A percentile compares a stretch with the other conserved stretches of the same genome.
These are phyloP conservation scores for Drosophila pandora DNA, from an alignment of 1,140 invertebrate species.

Conservation along the genomic window DNA sequence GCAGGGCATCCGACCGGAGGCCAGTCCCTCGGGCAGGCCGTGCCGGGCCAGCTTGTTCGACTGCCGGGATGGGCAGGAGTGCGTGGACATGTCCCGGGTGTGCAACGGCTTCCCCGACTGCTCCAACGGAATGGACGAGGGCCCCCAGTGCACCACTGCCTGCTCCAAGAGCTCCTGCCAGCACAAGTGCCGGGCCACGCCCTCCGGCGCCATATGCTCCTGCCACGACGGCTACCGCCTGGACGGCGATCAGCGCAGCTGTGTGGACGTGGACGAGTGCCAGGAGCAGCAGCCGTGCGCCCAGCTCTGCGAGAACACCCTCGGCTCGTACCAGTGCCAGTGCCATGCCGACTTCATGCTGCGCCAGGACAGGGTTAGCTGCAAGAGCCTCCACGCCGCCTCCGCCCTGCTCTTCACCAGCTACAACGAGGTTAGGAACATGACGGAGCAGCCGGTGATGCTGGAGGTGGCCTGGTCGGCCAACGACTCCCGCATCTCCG, in stretches of 20 bases:
- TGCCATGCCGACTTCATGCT: conserved; percentile 87
- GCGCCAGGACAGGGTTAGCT: conserved; percentile 87
- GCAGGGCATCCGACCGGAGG: background rate
- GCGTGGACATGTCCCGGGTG: conserved; percentile 85
- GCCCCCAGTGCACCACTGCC: conserved; percentile 57
- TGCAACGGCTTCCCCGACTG: conserved; percentile 89
- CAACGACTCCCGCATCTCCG: conserved; percentile 83
- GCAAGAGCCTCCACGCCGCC: conserved; percentile 87
- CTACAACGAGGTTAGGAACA: conserved; percentile 85
- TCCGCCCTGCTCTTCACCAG: conserved; percentile 85
- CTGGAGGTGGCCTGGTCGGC: conserved; percentile 81
- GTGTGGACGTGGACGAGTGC: conserved; percentile 90
- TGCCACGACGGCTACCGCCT: conserved; percentile 91
- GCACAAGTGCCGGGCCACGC: conserved; percentile 84
- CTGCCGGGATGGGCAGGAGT: conserved; percentile 84
- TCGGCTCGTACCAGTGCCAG: conserved; percentile 89
- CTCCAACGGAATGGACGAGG: conserved; percentile 71
- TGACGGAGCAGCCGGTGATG: conserved; percentile 79
- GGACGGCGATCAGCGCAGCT: conserved; percentile 84
- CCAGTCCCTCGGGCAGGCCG: background rate
- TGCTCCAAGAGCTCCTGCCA: conserved; percentile 77
- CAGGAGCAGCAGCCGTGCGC: conserved; percentile 88
- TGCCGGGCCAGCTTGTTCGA: conserved; percentile 74
- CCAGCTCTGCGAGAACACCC: conserved; percentile 90
- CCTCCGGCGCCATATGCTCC: conserved; percentile 86